Conservation (phyloP, 1,140 invertebrate species). For the Panagrolaimus sp. region DNA sequence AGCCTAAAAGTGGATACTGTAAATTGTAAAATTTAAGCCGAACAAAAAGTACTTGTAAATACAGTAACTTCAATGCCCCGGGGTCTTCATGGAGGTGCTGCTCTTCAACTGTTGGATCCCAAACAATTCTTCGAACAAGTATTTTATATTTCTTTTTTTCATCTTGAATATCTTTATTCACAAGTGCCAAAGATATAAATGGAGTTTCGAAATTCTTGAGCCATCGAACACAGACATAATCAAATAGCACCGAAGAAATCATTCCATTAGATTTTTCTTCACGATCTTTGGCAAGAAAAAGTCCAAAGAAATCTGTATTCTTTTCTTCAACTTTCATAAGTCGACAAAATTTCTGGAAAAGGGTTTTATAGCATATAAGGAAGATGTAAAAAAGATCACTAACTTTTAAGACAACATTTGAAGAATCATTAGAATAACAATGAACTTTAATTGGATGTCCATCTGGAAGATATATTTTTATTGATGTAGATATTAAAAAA, state of each 20-base stretch:
- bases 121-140: conserved; percentile 34
- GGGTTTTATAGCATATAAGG: no score
- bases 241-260: neutral
- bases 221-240: conserved; percentile 36
- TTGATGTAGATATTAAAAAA: no score
- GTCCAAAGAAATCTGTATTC: conserved; percentile 28
- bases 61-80: conserved; percentile 32
- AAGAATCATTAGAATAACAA: conserved; percentile 41
- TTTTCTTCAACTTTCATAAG: conserved; percentile 24
- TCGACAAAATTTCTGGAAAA: conserved; percentile 30
- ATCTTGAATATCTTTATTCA: conserved; percentile 24
- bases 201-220: conserved; percentile 47
- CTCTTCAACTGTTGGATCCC: conserved; percentile 45
- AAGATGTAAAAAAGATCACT: neutral
- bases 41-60: conserved; percentile 32
- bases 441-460: conserved; percentile 29
- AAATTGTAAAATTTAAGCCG: neutral
- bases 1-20: conserved; percentile 28
- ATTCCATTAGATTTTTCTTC: neutral
- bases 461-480: conserved; percentile 41
- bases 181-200: conserved; percentile 35
- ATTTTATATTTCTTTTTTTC: conserved; percentile 29
- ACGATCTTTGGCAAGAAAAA: conserved; percentile 25
- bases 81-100: conserved; percentile 40
- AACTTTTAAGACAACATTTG: conserved; percentile 35